Percentiles rank a stretch among this genome's conserved stretches.
phyloP scores from a whole-genome alignment of 2,113 vertebrate genomes.

The Gulo gulo region DNA sequence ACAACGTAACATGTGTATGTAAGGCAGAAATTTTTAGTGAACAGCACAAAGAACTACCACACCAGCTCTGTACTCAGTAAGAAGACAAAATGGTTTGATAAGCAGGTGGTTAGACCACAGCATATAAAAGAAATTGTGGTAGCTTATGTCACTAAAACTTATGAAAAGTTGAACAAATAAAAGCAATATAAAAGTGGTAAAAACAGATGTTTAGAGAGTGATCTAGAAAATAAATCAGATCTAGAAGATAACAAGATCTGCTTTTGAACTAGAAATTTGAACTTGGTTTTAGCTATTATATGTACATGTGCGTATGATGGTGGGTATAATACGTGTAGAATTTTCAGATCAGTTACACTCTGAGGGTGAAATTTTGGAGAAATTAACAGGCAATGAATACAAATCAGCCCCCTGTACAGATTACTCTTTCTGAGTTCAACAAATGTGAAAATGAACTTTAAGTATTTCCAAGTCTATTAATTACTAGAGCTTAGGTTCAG shows the following conservation, averaged over 20 bases:
- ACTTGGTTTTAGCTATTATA: neutral
- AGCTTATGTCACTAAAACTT: neutral
- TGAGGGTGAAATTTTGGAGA: neutral
- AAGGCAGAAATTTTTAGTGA: neutral
- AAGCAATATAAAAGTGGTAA: neutral
- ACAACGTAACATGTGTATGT: neutral
- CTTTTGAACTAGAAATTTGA: neutral
- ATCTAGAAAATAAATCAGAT: constrained; percentile 4
- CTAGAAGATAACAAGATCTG: neutral
- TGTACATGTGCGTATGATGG: neutral
- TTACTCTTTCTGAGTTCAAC: neutral
- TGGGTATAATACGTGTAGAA: neutral
- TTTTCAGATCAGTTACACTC: neutral
- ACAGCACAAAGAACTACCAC: neutral
- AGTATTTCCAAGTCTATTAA: neutral
- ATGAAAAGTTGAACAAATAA: neutral
- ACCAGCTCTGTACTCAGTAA: neutral
- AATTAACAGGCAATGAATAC: neutral
- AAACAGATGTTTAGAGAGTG: neutral
- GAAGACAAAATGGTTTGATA: neutral
- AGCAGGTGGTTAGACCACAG: neutral
- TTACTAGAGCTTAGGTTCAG: neutral
- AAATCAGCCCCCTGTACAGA: neutral
- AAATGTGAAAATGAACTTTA: neutral
- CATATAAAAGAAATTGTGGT: neutral